phyloP scores from a whole-genome alignment of 1,140 invertebrate genomes.

The Heliconius nattereri region DNA sequence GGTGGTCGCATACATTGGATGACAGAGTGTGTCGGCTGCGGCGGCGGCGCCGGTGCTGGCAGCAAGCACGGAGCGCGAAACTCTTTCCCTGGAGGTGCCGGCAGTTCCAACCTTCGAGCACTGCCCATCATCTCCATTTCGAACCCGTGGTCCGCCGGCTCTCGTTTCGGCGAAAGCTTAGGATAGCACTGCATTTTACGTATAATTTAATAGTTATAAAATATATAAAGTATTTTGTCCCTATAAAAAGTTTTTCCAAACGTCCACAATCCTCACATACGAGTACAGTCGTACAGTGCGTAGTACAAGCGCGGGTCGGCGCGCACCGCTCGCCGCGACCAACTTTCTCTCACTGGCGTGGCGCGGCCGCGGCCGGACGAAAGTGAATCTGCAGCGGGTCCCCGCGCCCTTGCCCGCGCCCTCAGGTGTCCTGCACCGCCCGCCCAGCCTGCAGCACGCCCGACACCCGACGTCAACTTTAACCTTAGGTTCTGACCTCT shows the following conservation, averaged over 20 bases:
- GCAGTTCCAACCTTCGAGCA: conserved; percentile 71
- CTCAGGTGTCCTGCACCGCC: conserved; percentile 68
- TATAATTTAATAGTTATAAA: conserved; percentile 47
- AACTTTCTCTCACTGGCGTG: conserved; percentile 80
- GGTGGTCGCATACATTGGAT: conserved; percentile 83
- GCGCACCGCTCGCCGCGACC: conserved; percentile 73
- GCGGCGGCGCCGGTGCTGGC: conserved; percentile 77
- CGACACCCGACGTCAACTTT: conserved; percentile 72
- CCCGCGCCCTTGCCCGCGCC: conserved; percentile 66
- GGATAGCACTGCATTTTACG: conserved; percentile 68
- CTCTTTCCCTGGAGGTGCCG: conserved; percentile 76
- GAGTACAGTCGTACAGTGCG: conserved; percentile 27
- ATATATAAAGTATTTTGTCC: conserved; percentile 25
- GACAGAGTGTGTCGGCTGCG: conserved; percentile 74
- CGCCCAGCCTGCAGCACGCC: conserved; percentile 65
- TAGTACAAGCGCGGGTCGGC: conserved; percentile 51
- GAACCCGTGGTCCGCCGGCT: conserved; percentile 61
- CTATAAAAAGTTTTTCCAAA: conserved; percentile 22
- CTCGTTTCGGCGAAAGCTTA: conserved; percentile 71
- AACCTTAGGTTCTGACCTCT: conserved; percentile 78
- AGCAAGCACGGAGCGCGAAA: conserved; percentile 71
- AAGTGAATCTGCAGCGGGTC: conserved; percentile 77
- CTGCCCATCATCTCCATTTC: conserved; percentile 68
- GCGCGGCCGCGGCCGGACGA: conserved; percentile 71
- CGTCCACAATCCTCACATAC: conserved; percentile 15